Percentiles rank a stretch among this genome's conserved stretches.
phyloP scores from a whole-genome alignment of 2,888 invertebrate species.

The Sarcophaga subvicina region DNA sequence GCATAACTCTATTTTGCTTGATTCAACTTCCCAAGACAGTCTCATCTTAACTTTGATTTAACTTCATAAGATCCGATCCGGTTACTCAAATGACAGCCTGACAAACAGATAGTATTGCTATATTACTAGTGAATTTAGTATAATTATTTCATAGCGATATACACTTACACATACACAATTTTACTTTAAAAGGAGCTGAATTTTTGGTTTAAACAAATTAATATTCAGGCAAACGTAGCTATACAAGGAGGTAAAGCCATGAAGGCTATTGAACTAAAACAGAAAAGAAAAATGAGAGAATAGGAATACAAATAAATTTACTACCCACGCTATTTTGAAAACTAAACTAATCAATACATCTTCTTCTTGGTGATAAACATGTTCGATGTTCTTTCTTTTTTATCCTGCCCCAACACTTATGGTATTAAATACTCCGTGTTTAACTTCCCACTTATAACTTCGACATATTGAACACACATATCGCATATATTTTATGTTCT shows the following conservation, averaged over 20 bases:
- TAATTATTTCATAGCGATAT: no score
- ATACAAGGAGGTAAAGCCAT: neutral
- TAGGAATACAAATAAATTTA: neutral
- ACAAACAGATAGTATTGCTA: no score
- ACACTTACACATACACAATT: no score
- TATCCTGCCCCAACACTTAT: slow-evolving; percentile 63
- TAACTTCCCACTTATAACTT: slow-evolving; percentile 51
- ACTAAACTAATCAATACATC: slow-evolving; percentile 59
- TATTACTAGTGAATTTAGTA: no score
- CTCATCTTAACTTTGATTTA: no score
- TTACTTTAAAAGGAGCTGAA: no score
- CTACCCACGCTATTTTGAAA: slow-evolving; percentile 19
- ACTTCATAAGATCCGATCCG: no score
- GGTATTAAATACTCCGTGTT: slow-evolving; percentile 46
- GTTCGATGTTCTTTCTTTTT: slow-evolving; percentile 21
- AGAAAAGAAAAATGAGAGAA: neutral
- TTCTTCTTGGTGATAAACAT: slow-evolving; percentile 44
- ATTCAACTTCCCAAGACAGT: no score
- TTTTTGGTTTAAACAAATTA: slow-evolving; percentile 4
- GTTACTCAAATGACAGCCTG: no score
- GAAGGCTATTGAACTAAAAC: neutral
- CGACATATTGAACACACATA: slow-evolving; percentile 10
- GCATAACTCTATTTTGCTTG: no score
- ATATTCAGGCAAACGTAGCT: neutral
- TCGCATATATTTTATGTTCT: neutral